Conservation (phyloP, 2,797 vertebrate genomes). For the Gephyroberyx darwinii region DNA sequence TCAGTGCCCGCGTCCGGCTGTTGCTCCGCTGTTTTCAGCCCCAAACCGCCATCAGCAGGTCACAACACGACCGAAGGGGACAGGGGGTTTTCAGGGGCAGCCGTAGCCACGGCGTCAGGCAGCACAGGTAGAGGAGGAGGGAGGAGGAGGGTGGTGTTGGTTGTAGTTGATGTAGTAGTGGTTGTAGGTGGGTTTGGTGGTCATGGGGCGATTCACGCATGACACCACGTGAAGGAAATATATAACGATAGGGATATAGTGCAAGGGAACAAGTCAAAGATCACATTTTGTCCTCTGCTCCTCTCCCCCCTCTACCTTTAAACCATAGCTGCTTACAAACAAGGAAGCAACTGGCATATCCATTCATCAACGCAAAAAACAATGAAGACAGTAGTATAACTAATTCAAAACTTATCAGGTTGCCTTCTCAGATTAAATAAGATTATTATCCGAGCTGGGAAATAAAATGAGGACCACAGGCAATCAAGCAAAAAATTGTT, state of each 20-base stretch:
- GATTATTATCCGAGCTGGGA: slow-evolving; percentile 41
- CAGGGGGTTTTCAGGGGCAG: slow-evolving; percentile 76
- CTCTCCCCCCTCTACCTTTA: slow-evolving; percentile 81
- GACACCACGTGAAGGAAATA: slow-evolving; percentile 94
- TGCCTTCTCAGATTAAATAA: slow-evolving; percentile 53
- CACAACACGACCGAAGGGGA: slow-evolving; percentile 78
- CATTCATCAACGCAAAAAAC: slow-evolving; percentile 81
- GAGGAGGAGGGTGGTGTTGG: slow-evolving; percentile 75
- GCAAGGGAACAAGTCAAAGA: slow-evolving; percentile 98
- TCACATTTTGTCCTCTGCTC: slow-evolving; percentile 85
- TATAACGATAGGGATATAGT: slow-evolving; percentile 99
- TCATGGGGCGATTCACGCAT: slow-evolving; percentile 91
- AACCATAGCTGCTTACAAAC: slow-evolving; percentile 83
- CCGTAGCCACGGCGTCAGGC: slow-evolving; percentile 78
- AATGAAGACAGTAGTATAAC: slow-evolving; percentile 66
- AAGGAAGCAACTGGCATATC: slow-evolving; percentile 82
- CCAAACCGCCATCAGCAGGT: slow-evolving; percentile 82
- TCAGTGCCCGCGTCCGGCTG: slow-evolving; percentile 94
- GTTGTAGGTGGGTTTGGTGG: slow-evolving; percentile 85
- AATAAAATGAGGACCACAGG: slow-evolving; percentile 56
- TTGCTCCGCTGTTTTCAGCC: slow-evolving; percentile 89
- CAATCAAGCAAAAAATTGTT: slow-evolving; percentile 49
- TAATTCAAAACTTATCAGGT: slow-evolving; percentile 55
- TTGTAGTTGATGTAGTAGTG: slow-evolving; percentile 78
- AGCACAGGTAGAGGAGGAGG: slow-evolving; percentile 81